These are phyloP conservation scores for Metopolophium dirhodum DNA, from an alignment of 1,140 invertebrate genomes.

Conservation along the genomic window DNA sequence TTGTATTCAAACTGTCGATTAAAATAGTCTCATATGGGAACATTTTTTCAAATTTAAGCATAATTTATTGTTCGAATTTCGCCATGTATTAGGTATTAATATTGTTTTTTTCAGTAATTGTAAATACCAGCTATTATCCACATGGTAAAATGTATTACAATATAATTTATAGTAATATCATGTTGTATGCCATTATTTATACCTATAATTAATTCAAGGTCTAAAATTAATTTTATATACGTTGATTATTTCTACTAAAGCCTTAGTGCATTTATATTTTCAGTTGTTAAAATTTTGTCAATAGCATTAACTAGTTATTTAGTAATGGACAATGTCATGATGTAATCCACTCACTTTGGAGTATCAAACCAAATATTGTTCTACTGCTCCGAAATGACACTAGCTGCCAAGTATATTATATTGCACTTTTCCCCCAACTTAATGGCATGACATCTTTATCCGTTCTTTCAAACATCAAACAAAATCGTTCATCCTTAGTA, in stretches of 20 bases:
- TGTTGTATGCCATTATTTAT: neutral
- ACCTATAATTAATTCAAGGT: neutral
- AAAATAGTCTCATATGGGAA: neutral
- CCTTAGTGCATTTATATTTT: neutral
- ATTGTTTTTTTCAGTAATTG: neutral
- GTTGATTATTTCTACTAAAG: neutral
- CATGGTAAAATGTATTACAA: neutral
- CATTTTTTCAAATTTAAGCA: neutral
- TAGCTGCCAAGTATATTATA: neutral
- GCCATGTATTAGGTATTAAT: neutral
- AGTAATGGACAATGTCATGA: neutral
- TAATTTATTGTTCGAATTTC: neutral
- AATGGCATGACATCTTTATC: neutral
- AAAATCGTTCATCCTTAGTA: neutral
- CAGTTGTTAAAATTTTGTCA: neutral
- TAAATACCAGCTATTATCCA: too few relatives aligned
- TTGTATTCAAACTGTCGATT: neutral
- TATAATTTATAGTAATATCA: neutral
- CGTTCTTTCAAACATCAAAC: neutral
- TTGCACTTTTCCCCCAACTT: neutral
- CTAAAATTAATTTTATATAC: neutral
- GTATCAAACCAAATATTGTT: slow-evolving; percentile 8
- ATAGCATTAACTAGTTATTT: neutral
- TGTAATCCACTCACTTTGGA: neutral
- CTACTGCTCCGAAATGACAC: neutral